Evolutionary conservation across 2,797 vertebrate species (phyloP), one percentile per base, ranked within the genome.

Genomic region (Acanthiza pusilla): DNA sequence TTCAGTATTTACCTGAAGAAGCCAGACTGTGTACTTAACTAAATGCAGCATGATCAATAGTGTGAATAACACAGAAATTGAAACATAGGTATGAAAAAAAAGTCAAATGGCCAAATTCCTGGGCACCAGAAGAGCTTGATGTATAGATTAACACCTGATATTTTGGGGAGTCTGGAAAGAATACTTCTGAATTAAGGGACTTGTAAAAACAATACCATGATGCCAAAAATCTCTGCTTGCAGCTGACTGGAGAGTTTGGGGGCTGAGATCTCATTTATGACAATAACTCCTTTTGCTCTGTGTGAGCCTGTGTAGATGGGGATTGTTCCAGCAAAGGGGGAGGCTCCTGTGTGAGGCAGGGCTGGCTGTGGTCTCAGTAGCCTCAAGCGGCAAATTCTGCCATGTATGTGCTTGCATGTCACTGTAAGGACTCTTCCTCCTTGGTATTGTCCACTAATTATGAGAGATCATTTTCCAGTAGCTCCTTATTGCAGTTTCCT

Each of bases 401-500:
- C 3, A 0, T 10, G 4, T 6, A 2, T 15, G 16, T 40, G 17
- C 23, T 16, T 17, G 51, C 32, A 29, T 7, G 7, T 47, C n/a
- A 26, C 19, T 61, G 48, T 36, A 43, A 63, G 66, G 50, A 43
- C 50, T 82, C 43, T 34, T 60, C 11, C 5, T 70, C 36, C 25
- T 62, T 36, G 12, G 4, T 76, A 25, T 75, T 71, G 53, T 30
- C 70, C 34, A 4, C 20, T 50, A 9, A 42, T 80, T 62, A 27
- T 20, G 47, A 48, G 36, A 88, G 34, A 40, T 72, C 0, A 15
- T 87, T 92, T 89, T 76, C 72, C 91, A 91, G 93, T 93, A 89
- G 63, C 83, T 96, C 26, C 67, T 93, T 87, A 68, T 75, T 96
- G 94, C 92, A 96, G 80, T 38, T 47, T n/a, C 60, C 22, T 81